Base-by-base conservation (phyloP, 2,797 vertebrate species). In the Phrynocephalus forsythii region DNA sequence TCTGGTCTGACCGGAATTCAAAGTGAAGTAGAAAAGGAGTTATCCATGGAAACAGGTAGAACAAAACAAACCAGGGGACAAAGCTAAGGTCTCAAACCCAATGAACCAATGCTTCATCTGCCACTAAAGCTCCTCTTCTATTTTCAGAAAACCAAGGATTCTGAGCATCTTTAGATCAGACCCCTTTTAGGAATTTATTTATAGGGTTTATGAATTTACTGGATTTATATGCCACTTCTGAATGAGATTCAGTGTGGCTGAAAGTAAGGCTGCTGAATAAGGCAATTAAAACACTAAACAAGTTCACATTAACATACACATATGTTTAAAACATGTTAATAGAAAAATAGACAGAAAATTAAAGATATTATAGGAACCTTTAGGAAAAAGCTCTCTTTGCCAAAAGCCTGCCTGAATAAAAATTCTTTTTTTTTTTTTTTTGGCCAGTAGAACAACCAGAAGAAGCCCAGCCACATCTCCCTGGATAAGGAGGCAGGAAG, bases 41-140 rank as follows among this genome's bases (percentile, higher is more conserved):
- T 95, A 92, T 93, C 94, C 94, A 94, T 94, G 94, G 95, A 92
- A 95, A 95, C 94, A 92, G 85, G 91, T 90, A 71, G 82, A 88
- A 78, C 86, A 89, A 94, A 95, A 93, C 91, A 95, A 95, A 85
- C 86, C 80, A 44, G 18, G 0, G n/a, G 89, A 93, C 91, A 95
- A 93, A 94, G 92, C 94, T 94, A 94, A 94, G 92, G 93, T 93
- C 94, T 93, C 91, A 89, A 91, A 87, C 24, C 67, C 80, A 33
- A 89, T 93, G 92, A 94, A 95, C 91, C 90, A 91, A 93, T 92
- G 90, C 90, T 95, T 94, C 91, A 94, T 91, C 94, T 91, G 92
- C 92, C 94, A 73, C 89, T 82, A 93, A 89, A 86, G 44, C 87
- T 79, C 33, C 86, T 79, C 82, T 68, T 73, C 80, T 90, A 91